phyloP scores from a whole-genome alignment of 2,888 invertebrate genomes.

The Schizaphis graminum region DNA sequence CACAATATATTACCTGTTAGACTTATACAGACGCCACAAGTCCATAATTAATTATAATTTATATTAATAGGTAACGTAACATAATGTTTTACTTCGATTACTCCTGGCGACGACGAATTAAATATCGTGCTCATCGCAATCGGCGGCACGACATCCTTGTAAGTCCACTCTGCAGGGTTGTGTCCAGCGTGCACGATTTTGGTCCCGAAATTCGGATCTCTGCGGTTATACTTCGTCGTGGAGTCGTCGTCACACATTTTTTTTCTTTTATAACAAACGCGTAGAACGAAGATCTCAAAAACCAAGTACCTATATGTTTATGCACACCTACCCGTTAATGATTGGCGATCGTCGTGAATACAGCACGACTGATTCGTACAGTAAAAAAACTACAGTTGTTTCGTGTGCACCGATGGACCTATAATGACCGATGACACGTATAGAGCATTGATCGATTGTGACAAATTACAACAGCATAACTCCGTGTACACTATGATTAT shows the following conservation, averaged over 20 bases:
- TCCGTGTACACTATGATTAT: background rate
- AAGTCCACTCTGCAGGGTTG: slow-evolving; percentile 90
- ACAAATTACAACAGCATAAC: background rate
- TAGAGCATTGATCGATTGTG: background rate
- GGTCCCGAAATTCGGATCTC: slow-evolving; percentile 79
- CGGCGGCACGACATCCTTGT: slow-evolving; percentile 88
- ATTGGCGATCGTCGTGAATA: background rate
- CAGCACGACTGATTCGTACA: background rate
- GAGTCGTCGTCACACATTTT: slow-evolving; percentile 90
- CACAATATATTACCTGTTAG: background rate
- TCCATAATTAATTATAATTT: background rate
- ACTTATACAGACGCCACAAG: too few relatives aligned
- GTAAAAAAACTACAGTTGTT: background rate
- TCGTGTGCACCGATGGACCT: too few relatives aligned
- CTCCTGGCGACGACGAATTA: slow-evolving; percentile 76
- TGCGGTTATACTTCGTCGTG: slow-evolving; percentile 62
- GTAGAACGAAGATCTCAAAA: background rate
- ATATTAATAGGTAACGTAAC: background rate
- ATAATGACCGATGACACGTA: background rate
- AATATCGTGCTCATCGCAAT: slow-evolving; percentile 93
- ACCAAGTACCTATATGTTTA: background rate
- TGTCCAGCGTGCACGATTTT: slow-evolving; percentile 93
- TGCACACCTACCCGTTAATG: slow-evolving; percentile 72
- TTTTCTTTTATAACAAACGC: background rate
- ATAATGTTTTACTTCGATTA: slow-evolving; percentile 38